A percentile compares a stretch with the other conserved stretches of the same genome.
Conservation (phyloP, 1,140 invertebrate species). For the Drosophila bifasciata region DNA sequence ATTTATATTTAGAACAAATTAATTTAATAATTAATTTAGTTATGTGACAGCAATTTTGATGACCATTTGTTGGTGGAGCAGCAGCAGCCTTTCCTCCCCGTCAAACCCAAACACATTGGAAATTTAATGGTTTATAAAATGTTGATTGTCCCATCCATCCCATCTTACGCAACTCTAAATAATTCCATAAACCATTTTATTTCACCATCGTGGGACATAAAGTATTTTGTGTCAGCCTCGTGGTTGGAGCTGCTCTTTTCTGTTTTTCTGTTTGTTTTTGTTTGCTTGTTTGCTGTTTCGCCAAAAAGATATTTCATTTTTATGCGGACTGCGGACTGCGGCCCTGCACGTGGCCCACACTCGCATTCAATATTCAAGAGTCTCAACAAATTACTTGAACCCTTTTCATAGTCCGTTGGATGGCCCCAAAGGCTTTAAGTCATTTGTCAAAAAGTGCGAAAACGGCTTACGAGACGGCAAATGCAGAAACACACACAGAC, state of each 20-base stretch:
- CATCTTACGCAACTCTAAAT: conserved; percentile 23
- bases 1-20: too few species aligned
- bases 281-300: conserved; percentile 9
- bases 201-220: conserved; percentile 28
- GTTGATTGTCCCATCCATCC: conserved; percentile 38
- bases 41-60: too few species aligned
- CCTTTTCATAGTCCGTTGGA: conserved; percentile 65
- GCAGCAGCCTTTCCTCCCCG: too few species aligned
- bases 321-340: conserved; percentile 52
- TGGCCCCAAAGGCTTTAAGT: conserved; percentile 76
- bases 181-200: conserved; percentile 32
- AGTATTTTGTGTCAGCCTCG: conserved; percentile 17
- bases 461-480: conserved; percentile 49
- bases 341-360: conserved; percentile 51
- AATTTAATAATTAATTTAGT: too few species aligned
- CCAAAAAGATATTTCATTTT: conserved; percentile 65
- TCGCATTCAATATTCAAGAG: conserved; percentile 79
- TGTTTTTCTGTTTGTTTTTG: conserved; percentile 1
- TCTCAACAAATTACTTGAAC: conserved; percentile 80
- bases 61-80: too few species aligned
- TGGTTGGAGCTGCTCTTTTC: conserved; percentile 17
- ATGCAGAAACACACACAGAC: conserved; percentile 6
- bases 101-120: conserved; percentile 1
- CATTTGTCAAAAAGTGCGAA: conserved; percentile 79
- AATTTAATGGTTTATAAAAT: conserved; percentile 41